Base-by-base conservation (phyloP, 2,797 vertebrate species). In the Naso thynnoides region DNA sequence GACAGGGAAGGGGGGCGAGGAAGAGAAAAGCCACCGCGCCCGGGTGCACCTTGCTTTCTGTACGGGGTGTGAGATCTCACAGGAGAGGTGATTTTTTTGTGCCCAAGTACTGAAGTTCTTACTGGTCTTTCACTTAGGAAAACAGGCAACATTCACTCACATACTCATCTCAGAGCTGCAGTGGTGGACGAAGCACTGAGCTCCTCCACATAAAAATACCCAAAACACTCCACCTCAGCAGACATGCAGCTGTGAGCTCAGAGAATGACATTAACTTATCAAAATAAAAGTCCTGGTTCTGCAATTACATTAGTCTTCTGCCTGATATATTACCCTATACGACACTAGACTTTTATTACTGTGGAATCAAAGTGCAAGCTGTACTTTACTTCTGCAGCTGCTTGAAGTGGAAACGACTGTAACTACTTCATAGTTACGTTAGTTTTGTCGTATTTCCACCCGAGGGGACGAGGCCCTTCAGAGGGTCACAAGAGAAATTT, bases 41-140 rank as follows among this genome's bases (percentile, higher is more conserved):
- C 78, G 79, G 74, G 76, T 83, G 80, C 79, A 70, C 86, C 83
- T 79, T 70, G 61, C 78, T 78, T 82, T 85, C 52, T 73, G 71
- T 63, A 56, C 78, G 70, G 58, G 57, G 63, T 55, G 45, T 47
- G 65, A 72, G 67, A 76, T 77, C 67, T 77, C 69, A 24, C 18
- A 52, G 58, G 53, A 42, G 36, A 24, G 50, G 3, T 23, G 47
- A 24, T 21, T 62, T 36, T 21, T 48, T 56, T 42, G 18, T 48
- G 5, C 24, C 26, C 2, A 41, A 21, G 21, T n/a, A 19, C 33
- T 56, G 36, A 58, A 82, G 65, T 78, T 75, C 29, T 71, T 47
- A 55, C 69, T 73, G 33, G 63, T 55, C 62, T 48, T 24, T 60
- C 62, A 70, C 67, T 41, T 15, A 31, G 27, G 48, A 73, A 69